phyloP scores from a whole-genome alignment of 1,140 invertebrate genomes.

The Bathynomus jamesi region DNA sequence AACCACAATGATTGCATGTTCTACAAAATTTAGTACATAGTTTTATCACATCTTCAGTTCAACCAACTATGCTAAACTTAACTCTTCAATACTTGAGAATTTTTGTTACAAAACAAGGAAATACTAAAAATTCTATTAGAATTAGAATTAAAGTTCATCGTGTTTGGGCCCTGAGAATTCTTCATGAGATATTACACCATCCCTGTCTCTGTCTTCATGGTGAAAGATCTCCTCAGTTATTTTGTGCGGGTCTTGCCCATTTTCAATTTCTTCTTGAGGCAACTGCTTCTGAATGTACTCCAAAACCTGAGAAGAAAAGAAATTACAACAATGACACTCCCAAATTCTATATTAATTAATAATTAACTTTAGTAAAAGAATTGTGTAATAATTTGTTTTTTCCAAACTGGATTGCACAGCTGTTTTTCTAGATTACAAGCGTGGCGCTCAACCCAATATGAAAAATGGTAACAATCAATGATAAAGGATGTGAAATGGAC shows the following conservation, averaged over 20 bases:
- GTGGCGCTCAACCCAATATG: too few relatives aligned
- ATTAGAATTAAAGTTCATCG: slow-evolving; percentile 69
- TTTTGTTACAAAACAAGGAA: too few relatives aligned
- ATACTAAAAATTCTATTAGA: neutral
- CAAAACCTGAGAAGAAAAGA: slow-evolving; percentile 1
- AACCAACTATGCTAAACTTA: too few relatives aligned
- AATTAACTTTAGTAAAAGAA: neutral
- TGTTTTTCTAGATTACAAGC: too few relatives aligned
- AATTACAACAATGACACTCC: neutral
- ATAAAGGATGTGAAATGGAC: too few relatives aligned
- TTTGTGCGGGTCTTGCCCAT: slow-evolving; percentile 60
- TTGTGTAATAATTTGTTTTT: too few relatives aligned
- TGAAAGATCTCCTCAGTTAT: slow-evolving; percentile 93
- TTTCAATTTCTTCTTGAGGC: slow-evolving; percentile 12
- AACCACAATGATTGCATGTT: too few relatives aligned
- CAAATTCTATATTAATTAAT: neutral
- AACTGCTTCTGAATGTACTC: slow-evolving; percentile 19
- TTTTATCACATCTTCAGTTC: too few relatives aligned
- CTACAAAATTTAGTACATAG: too few relatives aligned
- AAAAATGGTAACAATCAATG: too few relatives aligned
- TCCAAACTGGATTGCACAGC: too few relatives aligned
- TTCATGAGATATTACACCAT: slow-evolving; percentile 88
- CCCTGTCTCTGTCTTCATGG: slow-evolving; percentile 91
- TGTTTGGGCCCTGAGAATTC: slow-evolving; percentile 95
- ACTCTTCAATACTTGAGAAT: too few relatives aligned